These are phyloP conservation scores for Spilosoma lubricipeda DNA, from an alignment of 2,888 invertebrate species.

Conservation along the genomic window DNA sequence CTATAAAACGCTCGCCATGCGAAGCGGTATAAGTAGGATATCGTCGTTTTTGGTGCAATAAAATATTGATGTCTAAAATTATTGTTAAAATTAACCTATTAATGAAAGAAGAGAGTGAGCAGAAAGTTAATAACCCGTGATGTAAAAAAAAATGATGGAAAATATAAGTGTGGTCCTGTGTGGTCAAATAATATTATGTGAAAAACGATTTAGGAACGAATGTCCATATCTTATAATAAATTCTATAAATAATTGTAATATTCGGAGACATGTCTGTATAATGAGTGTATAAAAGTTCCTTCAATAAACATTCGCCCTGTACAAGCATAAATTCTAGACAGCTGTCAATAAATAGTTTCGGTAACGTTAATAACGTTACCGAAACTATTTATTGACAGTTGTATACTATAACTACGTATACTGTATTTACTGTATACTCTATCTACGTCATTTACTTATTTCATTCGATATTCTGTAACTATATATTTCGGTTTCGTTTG, in stretches of 20 bases:
- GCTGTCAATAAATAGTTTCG: background rate
- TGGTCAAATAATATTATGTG: slow-evolving; percentile 25
- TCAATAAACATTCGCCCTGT: background rate
- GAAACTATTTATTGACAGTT: no score
- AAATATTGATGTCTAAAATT: slow-evolving; percentile 51
- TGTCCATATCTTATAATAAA: slow-evolving; percentile 66
- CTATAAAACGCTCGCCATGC: slow-evolving; percentile 40
- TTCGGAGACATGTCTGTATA: slow-evolving; percentile 16
- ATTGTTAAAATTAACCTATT: slow-evolving; percentile 37
- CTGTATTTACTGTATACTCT: no score
- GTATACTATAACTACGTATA: no score
- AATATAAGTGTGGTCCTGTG: slow-evolving; percentile 18
- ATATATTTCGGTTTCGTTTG: background rate
- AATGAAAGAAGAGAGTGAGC: background rate
- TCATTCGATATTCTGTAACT: background rate
- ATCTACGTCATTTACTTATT: background rate
- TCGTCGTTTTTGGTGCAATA: slow-evolving; percentile 52
- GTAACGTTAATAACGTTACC: background rate
- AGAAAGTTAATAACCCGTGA: slow-evolving; percentile 22
- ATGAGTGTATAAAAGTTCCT: slow-evolving; percentile 19
- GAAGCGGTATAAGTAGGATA: slow-evolving; percentile 39
- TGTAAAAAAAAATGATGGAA: slow-evolving; percentile 34
- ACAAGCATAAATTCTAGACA: background rate
- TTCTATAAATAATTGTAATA: slow-evolving; percentile 44
- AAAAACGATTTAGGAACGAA: slow-evolving; percentile 50